Base-by-base conservation (phyloP, 2,888 invertebrate genomes). In the Drosophila phalerata region DNA sequence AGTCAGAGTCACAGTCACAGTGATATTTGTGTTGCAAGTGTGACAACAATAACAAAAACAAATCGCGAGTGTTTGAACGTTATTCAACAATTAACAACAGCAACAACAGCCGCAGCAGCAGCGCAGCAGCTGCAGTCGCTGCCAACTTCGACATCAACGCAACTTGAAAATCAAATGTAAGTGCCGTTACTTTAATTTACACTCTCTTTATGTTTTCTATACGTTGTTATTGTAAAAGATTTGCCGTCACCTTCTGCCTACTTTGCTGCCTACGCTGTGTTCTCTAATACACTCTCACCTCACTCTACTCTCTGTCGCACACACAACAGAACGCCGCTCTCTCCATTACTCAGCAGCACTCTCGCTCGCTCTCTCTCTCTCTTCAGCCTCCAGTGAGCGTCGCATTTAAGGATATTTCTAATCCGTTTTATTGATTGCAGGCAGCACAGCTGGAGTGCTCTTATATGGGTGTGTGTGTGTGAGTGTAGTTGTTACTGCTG, bases 351-450 rank as follows among this genome's bases (percentile, higher is more conserved):
- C 53, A 28, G 22, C 42, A 4, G 37, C 15, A 17, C 17, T 13
- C 47, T 49, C 43, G 49, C 64, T 32, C 55, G n/a, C 30, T 34
- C 22, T 30, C 53, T 15, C 47, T 49, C 43, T 52, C 64, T 32
- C 55, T 11, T 15, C 63, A 71, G 82, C 66, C 64, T 79, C 77
- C 75, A 69, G 63, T 67, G 74, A 83, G 76, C 78, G 76, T 69
- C 79, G 81, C 84, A 89, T 85, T 88, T 79, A 85, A 82, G 88
- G 81, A 88, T 88, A 83, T 85, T 81, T 76, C 88, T 89, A 88
- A 88, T 89, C 88, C 88, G 88, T 89, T 88, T 88, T 88, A 88
- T 88, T 88, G 89, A 88, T 88, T 88, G 88, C 86, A 79, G 74
- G 55, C 77, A 85, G 66, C 85, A 81, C 87, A 85, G 84, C 87